Percentiles rank a stretch among this genome's conserved stretches.
These are phyloP conservation scores for Craseonycteris thonglongyai DNA, from an alignment of 2,113 vertebrate species.

Conservation along the genomic window DNA sequence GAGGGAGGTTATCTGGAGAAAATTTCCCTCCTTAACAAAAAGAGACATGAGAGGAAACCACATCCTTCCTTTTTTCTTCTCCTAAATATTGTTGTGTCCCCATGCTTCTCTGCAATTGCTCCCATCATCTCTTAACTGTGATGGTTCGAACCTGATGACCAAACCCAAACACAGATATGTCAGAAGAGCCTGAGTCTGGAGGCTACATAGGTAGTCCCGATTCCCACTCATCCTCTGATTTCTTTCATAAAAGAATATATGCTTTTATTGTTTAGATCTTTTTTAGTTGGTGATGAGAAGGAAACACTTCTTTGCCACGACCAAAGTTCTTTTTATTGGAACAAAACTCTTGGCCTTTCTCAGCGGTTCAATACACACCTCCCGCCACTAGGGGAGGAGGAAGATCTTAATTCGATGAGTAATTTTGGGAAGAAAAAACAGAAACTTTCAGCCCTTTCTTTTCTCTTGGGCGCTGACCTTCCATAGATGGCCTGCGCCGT, in stretches of 20 bases:
- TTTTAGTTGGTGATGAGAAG: not conserved
- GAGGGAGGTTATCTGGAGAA: not conserved
- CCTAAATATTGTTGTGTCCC: not conserved
- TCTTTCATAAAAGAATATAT: not conserved
- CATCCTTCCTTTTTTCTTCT: not conserved
- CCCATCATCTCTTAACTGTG: not conserved
- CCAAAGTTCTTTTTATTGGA: not conserved
- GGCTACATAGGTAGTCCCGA: not conserved
- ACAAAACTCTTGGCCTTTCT: not conserved
- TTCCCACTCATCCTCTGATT: not conserved
- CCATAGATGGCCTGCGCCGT: too few species aligned
- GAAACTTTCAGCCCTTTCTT: not conserved
- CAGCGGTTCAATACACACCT: too few species aligned
- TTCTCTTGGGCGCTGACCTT: not conserved
- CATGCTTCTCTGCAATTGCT: not conserved
- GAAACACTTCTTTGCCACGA: not conserved
- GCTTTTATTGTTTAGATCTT: not conserved
- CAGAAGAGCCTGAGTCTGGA: not conserved
- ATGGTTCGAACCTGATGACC: not conserved
- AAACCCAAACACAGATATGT: not conserved
- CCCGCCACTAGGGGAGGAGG: not conserved
- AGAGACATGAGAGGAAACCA: not conserved
- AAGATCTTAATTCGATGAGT: not conserved
- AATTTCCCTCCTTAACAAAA: not conserved
- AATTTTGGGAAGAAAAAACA: not conserved